phyloP scores from a whole-genome alignment of 2,888 invertebrate species.

The Melanostoma scalare region DNA sequence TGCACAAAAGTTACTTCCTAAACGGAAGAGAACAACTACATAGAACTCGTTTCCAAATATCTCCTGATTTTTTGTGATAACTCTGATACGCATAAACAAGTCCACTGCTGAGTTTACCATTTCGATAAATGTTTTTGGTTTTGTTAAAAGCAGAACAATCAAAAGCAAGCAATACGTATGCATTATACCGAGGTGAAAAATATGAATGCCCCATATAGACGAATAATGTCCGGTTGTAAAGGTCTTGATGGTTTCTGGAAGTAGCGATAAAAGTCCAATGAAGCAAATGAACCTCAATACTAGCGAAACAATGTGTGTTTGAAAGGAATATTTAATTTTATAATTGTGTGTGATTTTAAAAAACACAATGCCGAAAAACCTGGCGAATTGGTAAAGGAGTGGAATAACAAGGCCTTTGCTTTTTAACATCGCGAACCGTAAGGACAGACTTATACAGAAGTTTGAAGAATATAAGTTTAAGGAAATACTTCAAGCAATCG shows the following conservation, averaged over 20 bases:
- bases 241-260: not conserved
- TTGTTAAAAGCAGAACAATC: not conserved
- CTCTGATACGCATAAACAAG: not conserved
- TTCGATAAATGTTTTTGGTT: not conserved
- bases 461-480: too few relatives aligned
- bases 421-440: too few relatives aligned
- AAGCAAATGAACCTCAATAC: not conserved
- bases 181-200: not conserved
- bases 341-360: too few relatives aligned
- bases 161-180: not conserved
- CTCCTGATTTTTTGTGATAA: not conserved
- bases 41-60: constrained; percentile 15
- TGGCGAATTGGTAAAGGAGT: too few relatives aligned
- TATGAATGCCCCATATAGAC: constrained; percentile 7
- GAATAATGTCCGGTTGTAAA: not conserved
- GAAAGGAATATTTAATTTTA: too few relatives aligned
- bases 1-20: constrained; percentile 4
- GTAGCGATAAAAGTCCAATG: not conserved
- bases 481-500: too few relatives aligned
- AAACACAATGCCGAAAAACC: too few relatives aligned
- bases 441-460: too few relatives aligned
- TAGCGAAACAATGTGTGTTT: too few relatives aligned
- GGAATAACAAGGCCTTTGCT: too few relatives aligned
- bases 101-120: not conserved
- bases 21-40: not conserved